Base-by-base conservation (phyloP, 2,797 vertebrate species). In the Syndactyla subalaris region DNA sequence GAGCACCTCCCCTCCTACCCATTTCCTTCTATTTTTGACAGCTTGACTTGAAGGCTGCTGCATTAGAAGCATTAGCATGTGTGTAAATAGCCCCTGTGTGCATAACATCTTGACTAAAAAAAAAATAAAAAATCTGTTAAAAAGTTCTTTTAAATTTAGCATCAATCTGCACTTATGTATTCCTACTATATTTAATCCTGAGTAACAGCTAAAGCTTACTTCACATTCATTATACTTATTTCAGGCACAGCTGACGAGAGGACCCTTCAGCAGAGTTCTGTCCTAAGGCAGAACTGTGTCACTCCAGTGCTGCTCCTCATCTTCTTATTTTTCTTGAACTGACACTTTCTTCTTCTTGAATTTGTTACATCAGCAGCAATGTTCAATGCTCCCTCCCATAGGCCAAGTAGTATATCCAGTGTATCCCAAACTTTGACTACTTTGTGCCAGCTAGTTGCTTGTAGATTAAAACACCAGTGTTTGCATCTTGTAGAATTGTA, bases 211-310 rank as follows among this genome's bases (percentile, higher is more conserved):
- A 82, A 74, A 54, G 67, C 57, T 96, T 82, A 49, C 67, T 89
- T 94, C 59, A 41, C 4, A 4, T 58, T 81, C 21, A 45, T 76
- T 81, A 81, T 78, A 30, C 43, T 11, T 85, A 48, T 95, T 95
- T 89, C 52, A 67, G 71, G 74, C 71, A 85, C 29, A 65, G 49
- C 62, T 93, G 92, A 86, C 0, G 2, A 70, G 82, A 87, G 38
- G 62, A 59, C 55, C 88, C 36, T 79, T 45, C 0, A 1, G 51
- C 76, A 88, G 76, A 52, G 54, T 84, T 83, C 39, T 90, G 30
- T 85, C 94, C 88, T 88, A 24, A 58, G 80, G 90, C 81, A 92
- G 77, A 89, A 78, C 43, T n/a, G 15, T 96, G 86, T 94, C 93
- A 75, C 89, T 88, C 88, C 62, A 75, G 84, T 80, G 45, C 45